phyloP scores from a whole-genome alignment of 2,888 invertebrate genomes.

The Coleophora deauratella region DNA sequence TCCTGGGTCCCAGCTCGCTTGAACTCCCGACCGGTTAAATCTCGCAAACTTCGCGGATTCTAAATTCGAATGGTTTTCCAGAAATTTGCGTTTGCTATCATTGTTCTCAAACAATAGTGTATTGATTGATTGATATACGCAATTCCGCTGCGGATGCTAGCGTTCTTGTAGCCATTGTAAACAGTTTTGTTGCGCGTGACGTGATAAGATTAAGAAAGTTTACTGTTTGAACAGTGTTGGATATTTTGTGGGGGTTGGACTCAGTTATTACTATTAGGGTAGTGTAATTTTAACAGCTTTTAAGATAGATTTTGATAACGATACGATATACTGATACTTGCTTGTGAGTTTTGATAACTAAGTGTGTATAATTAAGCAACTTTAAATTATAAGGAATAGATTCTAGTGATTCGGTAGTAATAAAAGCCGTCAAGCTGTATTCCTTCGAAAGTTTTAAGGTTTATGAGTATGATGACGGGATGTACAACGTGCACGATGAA shows the following conservation, averaged over 20 bases:
- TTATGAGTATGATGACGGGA: slow-evolving; percentile 64
- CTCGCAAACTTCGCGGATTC: slow-evolving; percentile 25
- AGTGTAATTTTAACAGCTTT: slow-evolving; percentile 21
- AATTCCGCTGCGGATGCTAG: slow-evolving; percentile 39
- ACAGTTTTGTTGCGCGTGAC: slow-evolving; percentile 28
- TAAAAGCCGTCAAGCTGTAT: slow-evolving; percentile 68
- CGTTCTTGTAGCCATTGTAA: slow-evolving; percentile 44
- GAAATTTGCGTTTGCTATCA: slow-evolving; percentile 20
- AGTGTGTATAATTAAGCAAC: neutral
- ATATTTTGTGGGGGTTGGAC: slow-evolving; percentile 17
- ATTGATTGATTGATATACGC: slow-evolving; percentile 31
- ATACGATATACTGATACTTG: neutral
- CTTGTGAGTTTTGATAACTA: slow-evolving; percentile 4
- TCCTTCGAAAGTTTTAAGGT: slow-evolving; percentile 70
- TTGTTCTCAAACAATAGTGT: slow-evolving; percentile 50
- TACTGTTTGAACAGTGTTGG: slow-evolving; percentile 15
- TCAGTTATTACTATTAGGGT: slow-evolving; percentile 15
- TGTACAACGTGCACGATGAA: slow-evolving; percentile 51
- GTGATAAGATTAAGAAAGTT: slow-evolving; percentile 24
- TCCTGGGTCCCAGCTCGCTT: slow-evolving; percentile 31
- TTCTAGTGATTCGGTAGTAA: slow-evolving; percentile 24
- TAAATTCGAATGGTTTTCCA: slow-evolving; percentile 16
- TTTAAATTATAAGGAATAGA: slow-evolving; percentile 3
- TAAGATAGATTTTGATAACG: slow-evolving; percentile 15
- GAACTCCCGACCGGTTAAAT: slow-evolving; percentile 16